Evolutionary conservation across 2,797 vertebrate genomes (phyloP), one percentile per base, ranked within the genome.

Genomic region (Threskiornis aethiopicus): DNA sequence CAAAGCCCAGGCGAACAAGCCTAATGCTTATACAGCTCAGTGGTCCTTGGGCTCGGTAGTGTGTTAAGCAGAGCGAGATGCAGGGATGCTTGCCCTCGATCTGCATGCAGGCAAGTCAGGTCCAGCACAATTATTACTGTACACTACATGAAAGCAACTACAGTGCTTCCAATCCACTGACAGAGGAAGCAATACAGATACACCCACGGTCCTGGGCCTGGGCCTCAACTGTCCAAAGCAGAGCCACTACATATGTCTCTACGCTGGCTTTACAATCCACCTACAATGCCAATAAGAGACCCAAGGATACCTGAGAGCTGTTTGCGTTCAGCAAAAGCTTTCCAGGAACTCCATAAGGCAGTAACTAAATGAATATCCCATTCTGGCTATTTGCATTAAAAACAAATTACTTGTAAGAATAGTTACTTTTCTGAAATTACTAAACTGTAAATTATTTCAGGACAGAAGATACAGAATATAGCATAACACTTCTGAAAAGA

Each of bases 41-140:
- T 10, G 33, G 14, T 24, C 54, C 0, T 1, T 46, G 55, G 49
- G 10, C 37, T 57, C 5, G 1, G 47, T 11, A 44, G 16, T 7
- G 9, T 13, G 13, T 35, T 33, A 52, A 70, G 35, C 55, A 90
- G n/a, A 37, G 17, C 0, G 0, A 66, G 52, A 33, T 39, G 37
- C 19, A 51, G 19, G 26, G 44, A 61, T 28, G 13, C 58, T 55
- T 28, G 14, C 37, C 70, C 75, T 22, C 20, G 26, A 61, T 41
- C 54, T 41, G 54, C 33, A 44, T 6, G 35, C 31, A 41, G 70
- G 22, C 28, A 58, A 28, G 39, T 20, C 31, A 47, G 26, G 29
- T n/a, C 35, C 62, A 57, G 39, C 21, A 49, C 18, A 39, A 14
- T 59, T 33, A 44, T 16, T 46, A 35, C 33, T 21, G 29, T 21